Conservation (phyloP, 2,888 invertebrate species). For the Cheilosia grossa region DNA sequence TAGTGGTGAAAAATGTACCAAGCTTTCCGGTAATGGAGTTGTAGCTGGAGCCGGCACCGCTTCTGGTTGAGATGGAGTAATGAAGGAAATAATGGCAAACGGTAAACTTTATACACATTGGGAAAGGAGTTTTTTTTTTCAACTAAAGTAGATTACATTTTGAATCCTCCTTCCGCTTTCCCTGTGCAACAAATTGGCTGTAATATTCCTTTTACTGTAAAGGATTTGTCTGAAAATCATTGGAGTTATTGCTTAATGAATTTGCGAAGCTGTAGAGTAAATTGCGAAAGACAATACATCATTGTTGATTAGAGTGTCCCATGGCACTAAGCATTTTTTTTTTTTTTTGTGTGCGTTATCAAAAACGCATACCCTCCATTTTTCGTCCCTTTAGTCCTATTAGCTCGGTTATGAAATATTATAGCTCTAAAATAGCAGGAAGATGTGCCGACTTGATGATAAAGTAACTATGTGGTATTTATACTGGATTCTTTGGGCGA, state of each 20-base stretch:
- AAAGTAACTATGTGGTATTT: no score
- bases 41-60: neutral
- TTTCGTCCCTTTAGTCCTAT: no score
- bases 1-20: slow-evolving; percentile 47
- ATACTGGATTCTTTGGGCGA: no score
- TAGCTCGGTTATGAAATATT: no score
- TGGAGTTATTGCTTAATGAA: neutral
- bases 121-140: neutral
- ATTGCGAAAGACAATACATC: no score
- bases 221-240: neutral
- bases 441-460: no score
- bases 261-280: neutral
- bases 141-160: slow-evolving; percentile 33
- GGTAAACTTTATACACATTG: slow-evolving; percentile 21
- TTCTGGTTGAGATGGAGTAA: slow-evolving; percentile 22
- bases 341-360: no score
- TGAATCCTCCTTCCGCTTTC: slow-evolving; percentile 2
- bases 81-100: slow-evolving; percentile 27
- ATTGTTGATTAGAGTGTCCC: no score
- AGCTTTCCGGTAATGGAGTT: slow-evolving; percentile 40
- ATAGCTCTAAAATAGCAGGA: no score
- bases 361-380: no score
- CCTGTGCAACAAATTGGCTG: slow-evolving; percentile 32
- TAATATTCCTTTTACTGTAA: neutral
- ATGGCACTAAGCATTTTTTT: no score